A percentile compares a stretch with the other conserved stretches of the same genome.
Evolutionary conservation across 2,797 vertebrate species (phyloP).

Genomic region (Rallus crepitans): DNA sequence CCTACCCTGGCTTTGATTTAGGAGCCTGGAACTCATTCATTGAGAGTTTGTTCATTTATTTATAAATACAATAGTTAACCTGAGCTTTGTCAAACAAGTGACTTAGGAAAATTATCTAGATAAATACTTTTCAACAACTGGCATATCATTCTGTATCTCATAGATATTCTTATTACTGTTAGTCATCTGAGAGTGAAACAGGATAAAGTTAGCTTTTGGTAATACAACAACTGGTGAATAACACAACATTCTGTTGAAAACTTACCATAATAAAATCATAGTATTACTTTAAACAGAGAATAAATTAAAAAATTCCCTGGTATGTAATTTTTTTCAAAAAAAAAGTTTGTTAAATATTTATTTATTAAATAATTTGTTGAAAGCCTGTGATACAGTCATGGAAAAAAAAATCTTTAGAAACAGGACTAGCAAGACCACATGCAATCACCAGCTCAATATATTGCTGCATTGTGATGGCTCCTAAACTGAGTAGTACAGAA

Average conservation of each 20-base stretch:
- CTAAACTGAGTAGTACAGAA: neutral
- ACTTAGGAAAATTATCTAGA: slow-evolving; percentile 6
- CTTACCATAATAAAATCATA: slow-evolving; percentile 31
- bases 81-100: neutral
- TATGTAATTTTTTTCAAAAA: neutral
- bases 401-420: slow-evolving; percentile 9
- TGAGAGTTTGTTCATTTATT: neutral
- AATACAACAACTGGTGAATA: slow-evolving; percentile 28
- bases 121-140: slow-evolving; percentile 32
- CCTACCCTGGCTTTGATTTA: neutral
- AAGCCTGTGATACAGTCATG: slow-evolving; percentile 4
- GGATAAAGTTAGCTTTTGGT: slow-evolving; percentile 15
- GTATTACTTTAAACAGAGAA: slow-evolving; percentile 51
- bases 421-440: neutral
- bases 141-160: slow-evolving; percentile 36
- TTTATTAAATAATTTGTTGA: slow-evolving; percentile 29
- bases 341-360: neutral
- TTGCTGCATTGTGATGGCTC: neutral
- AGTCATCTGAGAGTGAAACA: slow-evolving; percentile 33
- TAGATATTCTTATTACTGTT: slow-evolving; percentile 25
- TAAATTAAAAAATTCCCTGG: neutral
- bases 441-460: neutral
- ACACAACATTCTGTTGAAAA: slow-evolving; percentile 59
- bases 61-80: neutral
- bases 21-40: neutral